Evolutionary conservation across 2,113 vertebrate genomes (phyloP).

Genomic region (Forbesichthys agassizii): DNA sequence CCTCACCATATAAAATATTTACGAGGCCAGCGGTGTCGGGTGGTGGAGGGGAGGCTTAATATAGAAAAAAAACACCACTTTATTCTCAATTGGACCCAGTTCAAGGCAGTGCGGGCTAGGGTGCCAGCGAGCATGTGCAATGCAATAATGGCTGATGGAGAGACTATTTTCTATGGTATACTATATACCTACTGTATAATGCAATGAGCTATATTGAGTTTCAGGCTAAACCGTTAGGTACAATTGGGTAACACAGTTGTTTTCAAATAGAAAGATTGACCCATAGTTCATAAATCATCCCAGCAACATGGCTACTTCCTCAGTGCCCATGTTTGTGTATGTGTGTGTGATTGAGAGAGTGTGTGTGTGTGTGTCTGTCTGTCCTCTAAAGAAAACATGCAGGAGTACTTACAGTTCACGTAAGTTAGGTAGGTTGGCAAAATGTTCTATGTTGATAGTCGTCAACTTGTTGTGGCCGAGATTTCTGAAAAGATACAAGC

Average conservation of each 20-base stretch:
- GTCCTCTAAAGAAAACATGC: neutral
- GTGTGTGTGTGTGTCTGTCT: neutral
- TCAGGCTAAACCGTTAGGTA: no score
- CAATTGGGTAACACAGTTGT: no score
- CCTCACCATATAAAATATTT: constrained; percentile 83
- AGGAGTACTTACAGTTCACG: constrained; percentile 90
- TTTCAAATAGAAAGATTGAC: neutral
- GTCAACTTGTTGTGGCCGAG: constrained; percentile 91
- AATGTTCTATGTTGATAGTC: constrained; percentile 80
- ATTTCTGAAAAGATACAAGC: constrained; percentile 81
- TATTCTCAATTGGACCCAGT: constrained; percentile 75
- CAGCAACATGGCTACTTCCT: neutral
- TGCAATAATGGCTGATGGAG: constrained; percentile 9
- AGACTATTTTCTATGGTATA: constrained; percentile 2
- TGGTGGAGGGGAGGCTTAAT: constrained; percentile 87
- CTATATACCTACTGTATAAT: no score
- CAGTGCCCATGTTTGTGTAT: neutral
- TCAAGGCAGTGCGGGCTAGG: constrained; percentile 66
- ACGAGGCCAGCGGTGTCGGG: constrained; percentile 82
- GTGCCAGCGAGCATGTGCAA: constrained; percentile 32
- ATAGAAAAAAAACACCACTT: constrained; percentile 83
- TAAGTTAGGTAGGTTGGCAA: constrained; percentile 83
- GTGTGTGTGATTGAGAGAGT: neutral
- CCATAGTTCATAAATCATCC: constrained; percentile 1
- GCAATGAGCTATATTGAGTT: no score